A percentile compares a stretch with the other conserved stretches of the same genome.
Evolutionary conservation across 2,797 vertebrate species (phyloP).

Genomic region (Varecia variegata): DNA sequence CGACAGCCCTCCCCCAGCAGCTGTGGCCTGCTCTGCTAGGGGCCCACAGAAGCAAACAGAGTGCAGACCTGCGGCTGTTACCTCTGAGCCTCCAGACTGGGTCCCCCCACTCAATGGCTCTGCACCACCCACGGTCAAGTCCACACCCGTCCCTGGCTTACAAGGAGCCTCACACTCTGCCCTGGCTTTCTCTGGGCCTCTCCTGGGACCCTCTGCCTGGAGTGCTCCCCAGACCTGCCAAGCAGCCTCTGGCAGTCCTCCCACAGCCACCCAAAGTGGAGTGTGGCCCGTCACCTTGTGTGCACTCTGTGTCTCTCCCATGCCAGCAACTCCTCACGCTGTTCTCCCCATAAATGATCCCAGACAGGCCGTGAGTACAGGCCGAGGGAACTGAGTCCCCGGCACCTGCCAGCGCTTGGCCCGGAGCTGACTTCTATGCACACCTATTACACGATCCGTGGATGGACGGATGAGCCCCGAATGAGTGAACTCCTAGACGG

Average conservation of each 20-base stretch:
- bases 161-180: background rate
- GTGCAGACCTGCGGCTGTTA: background rate
- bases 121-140: background rate
- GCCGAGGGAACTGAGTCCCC: background rate
- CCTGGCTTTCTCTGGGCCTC: background rate
- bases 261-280: background rate
- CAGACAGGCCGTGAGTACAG: background rate
- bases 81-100: background rate
- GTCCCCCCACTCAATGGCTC: background rate
- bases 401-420: background rate
- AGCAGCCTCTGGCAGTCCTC: background rate
- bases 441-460: background rate
- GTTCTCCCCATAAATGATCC: no score
- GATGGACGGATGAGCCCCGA: background rate
- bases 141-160: background rate
- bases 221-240: background rate
- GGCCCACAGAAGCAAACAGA: background rate
- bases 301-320: background rate
- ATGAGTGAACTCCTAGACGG: background rate
- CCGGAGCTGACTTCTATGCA: background rate
- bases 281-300: background rate
- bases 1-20: background rate
- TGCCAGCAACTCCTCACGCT: background rate
- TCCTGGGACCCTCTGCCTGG: background rate
- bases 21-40: background rate